Evolutionary conservation across 2,113 vertebrate genomes (phyloP).

Genomic region (Neodon shergylaensis): DNA sequence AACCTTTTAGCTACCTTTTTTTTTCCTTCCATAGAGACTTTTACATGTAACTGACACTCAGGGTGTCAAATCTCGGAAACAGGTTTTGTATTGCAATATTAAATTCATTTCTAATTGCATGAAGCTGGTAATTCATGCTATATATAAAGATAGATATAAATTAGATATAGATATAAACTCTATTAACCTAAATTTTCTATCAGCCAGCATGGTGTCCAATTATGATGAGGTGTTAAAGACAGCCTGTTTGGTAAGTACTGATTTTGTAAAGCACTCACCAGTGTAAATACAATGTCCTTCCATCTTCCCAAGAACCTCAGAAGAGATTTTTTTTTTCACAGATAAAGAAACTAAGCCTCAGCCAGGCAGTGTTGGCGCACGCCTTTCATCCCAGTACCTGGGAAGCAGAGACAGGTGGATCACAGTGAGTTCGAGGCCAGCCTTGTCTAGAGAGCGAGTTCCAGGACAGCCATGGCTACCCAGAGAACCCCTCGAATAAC

Average conservation of each 20-base stretch:
- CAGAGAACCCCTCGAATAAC: neutral
- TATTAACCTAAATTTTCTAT: constrained; percentile 16
- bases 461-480: neutral
- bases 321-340: constrained; percentile 8
- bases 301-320: neutral
- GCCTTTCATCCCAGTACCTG: neutral
- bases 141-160: neutral
- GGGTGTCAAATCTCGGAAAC: neutral
- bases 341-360: neutral
- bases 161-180: neutral
- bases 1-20: neutral
- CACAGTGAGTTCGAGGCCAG: neutral
- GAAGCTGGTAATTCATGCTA: neutral
- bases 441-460: neutral
- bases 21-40: neutral
- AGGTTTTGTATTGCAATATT: neutral
- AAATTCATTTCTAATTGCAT: constrained; percentile 43
- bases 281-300: neutral
- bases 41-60: neutral
- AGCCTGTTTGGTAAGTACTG: neutral
- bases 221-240: neutral
- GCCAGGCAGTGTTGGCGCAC: neutral
- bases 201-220: neutral
- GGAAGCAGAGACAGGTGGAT: neutral
- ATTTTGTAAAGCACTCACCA: neutral